These are phyloP conservation scores for Cyprinus carpio DNA, from an alignment of 2,113 vertebrate genomes.

Conservation along the genomic window DNA sequence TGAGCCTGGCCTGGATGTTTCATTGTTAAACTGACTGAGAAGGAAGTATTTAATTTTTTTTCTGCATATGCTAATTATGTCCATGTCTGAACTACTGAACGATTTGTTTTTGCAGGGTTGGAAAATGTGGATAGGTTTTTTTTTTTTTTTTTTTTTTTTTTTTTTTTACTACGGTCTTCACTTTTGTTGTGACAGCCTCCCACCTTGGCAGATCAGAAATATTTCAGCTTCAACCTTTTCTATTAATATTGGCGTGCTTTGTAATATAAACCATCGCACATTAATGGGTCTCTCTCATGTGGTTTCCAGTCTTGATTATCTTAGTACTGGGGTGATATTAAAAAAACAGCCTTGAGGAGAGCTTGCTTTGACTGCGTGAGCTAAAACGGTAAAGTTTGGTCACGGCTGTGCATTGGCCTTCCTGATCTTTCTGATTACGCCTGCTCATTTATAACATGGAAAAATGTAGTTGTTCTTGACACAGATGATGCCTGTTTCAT, in stretches of 20 bases:
- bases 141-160: conserved; percentile 58
- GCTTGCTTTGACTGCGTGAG: conserved; percentile 22
- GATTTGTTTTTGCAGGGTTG: conserved; percentile 63
- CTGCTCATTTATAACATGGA: conserved; percentile 18
- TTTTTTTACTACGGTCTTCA: conserved; percentile 17
- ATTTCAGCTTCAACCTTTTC: conserved; percentile 24
- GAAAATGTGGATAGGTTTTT: conserved; percentile 56
- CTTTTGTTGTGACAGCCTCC: conserved; percentile 35
- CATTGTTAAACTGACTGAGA: conserved; percentile 52
- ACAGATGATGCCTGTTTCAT: neutral
- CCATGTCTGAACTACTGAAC: conserved; percentile 59
- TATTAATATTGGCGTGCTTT: neutral
- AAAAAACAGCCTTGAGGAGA: neutral
- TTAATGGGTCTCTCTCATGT: conserved; percentile 10
- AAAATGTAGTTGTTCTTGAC: conserved; percentile 7
- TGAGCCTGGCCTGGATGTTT: conserved; percentile 55
- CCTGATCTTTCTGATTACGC: neutral
- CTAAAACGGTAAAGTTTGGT: neutral
- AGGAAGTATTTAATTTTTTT: conserved; percentile 63
- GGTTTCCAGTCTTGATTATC: conserved; percentile 41
- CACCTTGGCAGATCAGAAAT: conserved; percentile 7
- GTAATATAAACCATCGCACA: conserved; percentile 17
- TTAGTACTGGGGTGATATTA: conserved; percentile 23
- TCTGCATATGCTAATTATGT: conserved; percentile 26
- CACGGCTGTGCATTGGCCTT: neutral